Percentiles rank a stretch among this genome's conserved stretches.
phyloP scores from a whole-genome alignment of 1,140 invertebrate genomes.

The Drosophila oshimai region DNA sequence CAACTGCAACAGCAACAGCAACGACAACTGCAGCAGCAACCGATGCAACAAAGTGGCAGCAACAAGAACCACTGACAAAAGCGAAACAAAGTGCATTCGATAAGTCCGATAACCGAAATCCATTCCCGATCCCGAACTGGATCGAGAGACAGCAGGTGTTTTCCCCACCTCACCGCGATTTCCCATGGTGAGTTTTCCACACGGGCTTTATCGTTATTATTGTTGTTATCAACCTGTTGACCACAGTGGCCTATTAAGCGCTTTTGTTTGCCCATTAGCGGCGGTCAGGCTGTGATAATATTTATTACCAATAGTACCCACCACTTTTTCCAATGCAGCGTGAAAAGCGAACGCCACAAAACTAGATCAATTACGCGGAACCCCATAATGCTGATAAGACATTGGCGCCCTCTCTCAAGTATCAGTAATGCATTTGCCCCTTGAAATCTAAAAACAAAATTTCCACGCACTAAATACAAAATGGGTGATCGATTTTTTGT shows the following conservation, averaged over 20 bases:
- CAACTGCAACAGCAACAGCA: slow-evolving; percentile 10
- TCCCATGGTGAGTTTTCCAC: slow-evolving; percentile 60
- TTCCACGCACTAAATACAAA: background rate
- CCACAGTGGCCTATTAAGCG: slow-evolving; percentile 30
- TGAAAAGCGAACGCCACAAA: slow-evolving; percentile 18
- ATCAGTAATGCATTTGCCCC: background rate
- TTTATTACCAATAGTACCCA: slow-evolving; percentile 43
- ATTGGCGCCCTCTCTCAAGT: background rate
- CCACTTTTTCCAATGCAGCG: background rate
- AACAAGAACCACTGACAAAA: slow-evolving; percentile 61
- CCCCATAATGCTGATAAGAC: slow-evolving; percentile 55
- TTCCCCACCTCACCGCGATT: slow-evolving; percentile 16
- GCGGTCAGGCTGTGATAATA: slow-evolving; percentile 65
- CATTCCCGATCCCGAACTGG: slow-evolving; percentile 54
- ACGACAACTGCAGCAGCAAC: slow-evolving; percentile 3
- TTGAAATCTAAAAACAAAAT: background rate
- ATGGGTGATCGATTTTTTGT: background rate
- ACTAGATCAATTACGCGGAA: slow-evolving; percentile 73
- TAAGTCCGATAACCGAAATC: slow-evolving; percentile 58
- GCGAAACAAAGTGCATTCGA: slow-evolving; percentile 70
- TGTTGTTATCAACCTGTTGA: slow-evolving; percentile 20
- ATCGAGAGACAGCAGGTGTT: slow-evolving; percentile 35
- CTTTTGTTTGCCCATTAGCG: slow-evolving; percentile 61
- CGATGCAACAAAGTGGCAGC: slow-evolving; percentile 51
- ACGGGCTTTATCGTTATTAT: background rate